Conservation (phyloP, 2,797 vertebrate genomes). For the Sphaeramia orbicularis region DNA sequence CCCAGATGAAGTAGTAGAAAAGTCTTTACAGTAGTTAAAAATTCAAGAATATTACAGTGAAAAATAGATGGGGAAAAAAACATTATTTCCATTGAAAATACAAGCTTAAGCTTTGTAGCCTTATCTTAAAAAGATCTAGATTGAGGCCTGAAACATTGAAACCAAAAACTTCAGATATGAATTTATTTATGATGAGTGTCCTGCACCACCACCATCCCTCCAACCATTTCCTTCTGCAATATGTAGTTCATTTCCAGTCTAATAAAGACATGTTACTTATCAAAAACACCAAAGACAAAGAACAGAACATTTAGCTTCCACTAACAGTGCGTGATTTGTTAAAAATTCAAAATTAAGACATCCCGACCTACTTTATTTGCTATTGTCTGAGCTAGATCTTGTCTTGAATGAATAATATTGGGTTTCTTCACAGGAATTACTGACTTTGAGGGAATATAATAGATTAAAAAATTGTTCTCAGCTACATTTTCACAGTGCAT, state of each 20-base stretch:
- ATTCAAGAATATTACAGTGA: not conserved
- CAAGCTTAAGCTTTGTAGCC: slow-evolving; percentile 21
- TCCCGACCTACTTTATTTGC: slow-evolving; percentile 14
- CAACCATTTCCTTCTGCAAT: not conserved
- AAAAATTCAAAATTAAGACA: slow-evolving; percentile 9
- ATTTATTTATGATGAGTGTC: not conserved
- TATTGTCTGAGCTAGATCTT: no score
- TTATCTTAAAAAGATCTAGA: not conserved
- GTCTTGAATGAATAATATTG: no score
- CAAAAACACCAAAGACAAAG: not conserved
- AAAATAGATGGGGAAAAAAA: not conserved
- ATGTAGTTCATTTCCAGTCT: not conserved
- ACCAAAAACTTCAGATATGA: not conserved
- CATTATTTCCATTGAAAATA: slow-evolving; percentile 35
- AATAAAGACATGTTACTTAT: not conserved
- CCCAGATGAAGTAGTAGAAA: not conserved
- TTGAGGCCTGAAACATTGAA: slow-evolving; percentile 6
- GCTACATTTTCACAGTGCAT: no score
- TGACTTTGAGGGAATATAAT: no score
- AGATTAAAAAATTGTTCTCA: no score
- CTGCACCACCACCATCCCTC: not conserved
- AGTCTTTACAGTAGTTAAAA: slow-evolving; percentile 1
- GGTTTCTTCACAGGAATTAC: no score
- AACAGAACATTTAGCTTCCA: not conserved
- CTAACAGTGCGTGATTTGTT: not conserved